Conservation (phyloP, 2,113 vertebrate species). For the Dasyurus viverrinus region DNA sequence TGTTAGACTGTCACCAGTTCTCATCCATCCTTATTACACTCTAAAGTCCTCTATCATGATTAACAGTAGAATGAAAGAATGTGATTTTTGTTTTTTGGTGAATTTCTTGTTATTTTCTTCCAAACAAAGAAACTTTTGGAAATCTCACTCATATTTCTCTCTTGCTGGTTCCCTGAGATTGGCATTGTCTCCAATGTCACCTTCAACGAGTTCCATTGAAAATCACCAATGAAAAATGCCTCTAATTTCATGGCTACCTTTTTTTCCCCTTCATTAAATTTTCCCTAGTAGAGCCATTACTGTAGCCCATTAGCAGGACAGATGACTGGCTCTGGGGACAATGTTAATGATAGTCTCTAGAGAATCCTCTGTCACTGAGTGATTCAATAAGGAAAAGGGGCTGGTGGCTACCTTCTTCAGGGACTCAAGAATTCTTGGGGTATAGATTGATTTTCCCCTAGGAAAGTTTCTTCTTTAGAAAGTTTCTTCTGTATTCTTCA, state of each 20-base stretch:
- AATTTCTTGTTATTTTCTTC: not conserved
- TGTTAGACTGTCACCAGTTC: slow-evolving; percentile 30
- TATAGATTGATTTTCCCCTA: not conserved
- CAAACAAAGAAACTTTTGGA: not conserved
- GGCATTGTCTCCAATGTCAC: slow-evolving; percentile 13
- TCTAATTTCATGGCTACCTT: slow-evolving; percentile 51
- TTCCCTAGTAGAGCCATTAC: slow-evolving; percentile 31
- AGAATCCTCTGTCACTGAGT: not conserved
- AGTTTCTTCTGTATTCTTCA: not conserved
- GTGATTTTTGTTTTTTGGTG: not conserved
- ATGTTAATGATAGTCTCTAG: slow-evolving; percentile 10
- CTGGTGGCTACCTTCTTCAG: not conserved
- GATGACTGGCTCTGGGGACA: slow-evolving; percentile 29
- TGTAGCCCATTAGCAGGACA: slow-evolving; percentile 3
- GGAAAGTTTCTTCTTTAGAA: not conserved
- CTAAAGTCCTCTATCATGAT: slow-evolving; percentile 46
- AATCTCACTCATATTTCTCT: not conserved
- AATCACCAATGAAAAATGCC: slow-evolving; percentile 52
- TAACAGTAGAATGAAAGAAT: slow-evolving; percentile 17
- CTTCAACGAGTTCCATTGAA: slow-evolving; percentile 16
- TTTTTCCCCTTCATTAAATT: slow-evolving; percentile 41
- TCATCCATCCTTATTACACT: rapidly evolving
- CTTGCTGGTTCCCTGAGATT: not conserved
- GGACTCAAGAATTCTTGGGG: not conserved
- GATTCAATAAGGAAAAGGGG: not conserved